Evolutionary conservation across 2,113 vertebrate genomes (phyloP).

Genomic region (Scomber colias): DNA sequence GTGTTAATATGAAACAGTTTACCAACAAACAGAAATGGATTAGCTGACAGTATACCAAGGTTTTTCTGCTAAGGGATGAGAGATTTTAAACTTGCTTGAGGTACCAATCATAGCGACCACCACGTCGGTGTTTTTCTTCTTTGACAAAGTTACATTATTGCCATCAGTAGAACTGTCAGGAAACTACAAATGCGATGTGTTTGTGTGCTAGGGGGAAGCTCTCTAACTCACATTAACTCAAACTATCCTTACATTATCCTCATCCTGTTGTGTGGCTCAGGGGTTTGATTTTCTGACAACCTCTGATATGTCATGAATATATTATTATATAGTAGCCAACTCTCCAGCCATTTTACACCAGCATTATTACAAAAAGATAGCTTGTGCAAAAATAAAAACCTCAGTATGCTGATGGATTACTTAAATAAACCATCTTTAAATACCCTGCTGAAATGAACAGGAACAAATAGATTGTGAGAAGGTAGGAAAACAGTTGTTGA

Average conservation of each 20-base stretch:
- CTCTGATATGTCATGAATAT: slow-evolving; percentile 26
- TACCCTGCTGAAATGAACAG: not conserved
- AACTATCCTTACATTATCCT: not conserved
- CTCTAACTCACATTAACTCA: slow-evolving; percentile 1
- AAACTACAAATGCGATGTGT: slow-evolving; percentile 21
- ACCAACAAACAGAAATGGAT: not conserved
- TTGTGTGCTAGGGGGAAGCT: slow-evolving; percentile 21
- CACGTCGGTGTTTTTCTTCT: not conserved
- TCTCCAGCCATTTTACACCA: slow-evolving; percentile 1
- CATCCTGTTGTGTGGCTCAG: not conserved
- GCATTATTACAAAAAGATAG: not conserved
- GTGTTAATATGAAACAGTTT: not conserved
- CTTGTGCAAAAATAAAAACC: not conserved
- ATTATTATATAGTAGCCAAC: slow-evolving; percentile 6
- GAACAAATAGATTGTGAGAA: slow-evolving; percentile 16
- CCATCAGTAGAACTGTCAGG: slow-evolving; percentile 14
- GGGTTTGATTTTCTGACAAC: slow-evolving; percentile 24
- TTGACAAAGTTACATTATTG: slow-evolving; percentile 3
- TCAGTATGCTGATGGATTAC: slow-evolving; percentile 4
- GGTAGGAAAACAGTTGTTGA: slow-evolving; percentile 9
- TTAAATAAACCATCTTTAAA: not conserved
- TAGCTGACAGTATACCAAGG: slow-evolving; percentile 1
- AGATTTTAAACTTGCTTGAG: slow-evolving; percentile 43
- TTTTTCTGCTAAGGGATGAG: slow-evolving; percentile 24
- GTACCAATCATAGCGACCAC: slow-evolving; percentile 43